These are phyloP conservation scores for Plectus sambesii DNA, from an alignment of 1,140 invertebrate genomes.

Conservation along the genomic window DNA sequence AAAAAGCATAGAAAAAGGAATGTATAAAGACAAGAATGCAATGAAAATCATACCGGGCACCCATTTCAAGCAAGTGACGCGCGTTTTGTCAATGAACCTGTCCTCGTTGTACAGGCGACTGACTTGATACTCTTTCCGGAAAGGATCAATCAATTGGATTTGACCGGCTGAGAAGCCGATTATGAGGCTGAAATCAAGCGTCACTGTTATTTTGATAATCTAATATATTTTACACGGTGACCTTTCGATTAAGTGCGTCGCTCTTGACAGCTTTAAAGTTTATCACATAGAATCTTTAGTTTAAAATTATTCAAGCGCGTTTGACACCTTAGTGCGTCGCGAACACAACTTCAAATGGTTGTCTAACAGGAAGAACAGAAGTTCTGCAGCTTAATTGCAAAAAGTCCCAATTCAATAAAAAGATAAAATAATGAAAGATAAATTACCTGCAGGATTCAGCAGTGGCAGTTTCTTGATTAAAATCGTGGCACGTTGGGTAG, in stretches of 20 bases:
- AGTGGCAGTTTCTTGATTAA: constrained; percentile 73
- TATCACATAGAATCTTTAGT: too few relatives aligned
- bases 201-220: constrained; percentile 50
- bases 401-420: too few relatives aligned
- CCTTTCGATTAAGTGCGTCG: too few relatives aligned
- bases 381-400: too few relatives aligned
- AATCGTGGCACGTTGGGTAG: constrained; percentile 96
- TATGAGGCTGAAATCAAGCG: constrained; percentile 63
- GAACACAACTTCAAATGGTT: too few relatives aligned
- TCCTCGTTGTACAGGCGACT: constrained; percentile 88
- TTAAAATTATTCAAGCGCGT: too few relatives aligned
- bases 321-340: too few relatives aligned
- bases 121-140: constrained; percentile 79
- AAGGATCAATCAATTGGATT: constrained; percentile 91
- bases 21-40: constrained; percentile 58
- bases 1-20: constrained; percentile 62
- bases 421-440: too few relatives aligned
- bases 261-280: too few relatives aligned
- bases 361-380: too few relatives aligned
- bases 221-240: constrained; percentile 3
- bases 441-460: constrained; percentile 20
- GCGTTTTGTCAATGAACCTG: constrained; percentile 91
- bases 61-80: constrained; percentile 97
- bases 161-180: constrained; percentile 93
- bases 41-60: constrained; percentile 68